Evolutionary conservation across 1,140 invertebrate genomes (phyloP), one percentile per base, ranked within the genome.

Genomic region (Dysdera silvatica): DNA sequence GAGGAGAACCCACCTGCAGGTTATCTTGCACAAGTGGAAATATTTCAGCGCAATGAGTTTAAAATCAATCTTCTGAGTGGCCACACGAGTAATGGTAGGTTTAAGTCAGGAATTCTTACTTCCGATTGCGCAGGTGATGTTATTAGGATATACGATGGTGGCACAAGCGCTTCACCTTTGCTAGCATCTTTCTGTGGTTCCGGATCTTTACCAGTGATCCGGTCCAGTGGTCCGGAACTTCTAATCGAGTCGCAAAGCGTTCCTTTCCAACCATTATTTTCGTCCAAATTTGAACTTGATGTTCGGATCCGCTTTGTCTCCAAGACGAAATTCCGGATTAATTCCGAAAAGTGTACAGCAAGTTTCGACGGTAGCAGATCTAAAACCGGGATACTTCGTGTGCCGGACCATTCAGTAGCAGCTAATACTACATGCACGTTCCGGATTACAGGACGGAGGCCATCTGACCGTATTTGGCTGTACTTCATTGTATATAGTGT

Each of bases 141-240:
- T 72, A 87, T 91, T 67, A 81, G 87, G 75, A 85, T 93, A 33
- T 93, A 91, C 76, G 90, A 93, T 72, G 88, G 91, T 37, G 90
- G 90, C 71, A 91, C 88, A 49, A 91, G 87, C 8, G 80, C 88
- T 69, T 88, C 91, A 75, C 88, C 89, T 7, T 84, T 92, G 61
- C 85, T 93, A 66, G 77, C 92, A 61, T 89, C 88, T 76, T 91
- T 93, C 74, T 94, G 91, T 71, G 90, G 89, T 2, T 86, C 85
- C 24, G 89, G 88, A 33, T 83, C 82, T 0, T 84, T 91, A 23
- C 88, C 89, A 1, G 85, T 87, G 72, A 87, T 90, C 12, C 48
- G 65, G 29, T 90, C 88, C 57, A 90, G 87, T 72, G 88, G 88
- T 0, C 86, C 87, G 32, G 88, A 91, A 73, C 79, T 91, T 61